These are phyloP conservation scores for Petrocephalus sullivani DNA, from an alignment of 2,797 vertebrate species.

Conservation along the genomic window DNA sequence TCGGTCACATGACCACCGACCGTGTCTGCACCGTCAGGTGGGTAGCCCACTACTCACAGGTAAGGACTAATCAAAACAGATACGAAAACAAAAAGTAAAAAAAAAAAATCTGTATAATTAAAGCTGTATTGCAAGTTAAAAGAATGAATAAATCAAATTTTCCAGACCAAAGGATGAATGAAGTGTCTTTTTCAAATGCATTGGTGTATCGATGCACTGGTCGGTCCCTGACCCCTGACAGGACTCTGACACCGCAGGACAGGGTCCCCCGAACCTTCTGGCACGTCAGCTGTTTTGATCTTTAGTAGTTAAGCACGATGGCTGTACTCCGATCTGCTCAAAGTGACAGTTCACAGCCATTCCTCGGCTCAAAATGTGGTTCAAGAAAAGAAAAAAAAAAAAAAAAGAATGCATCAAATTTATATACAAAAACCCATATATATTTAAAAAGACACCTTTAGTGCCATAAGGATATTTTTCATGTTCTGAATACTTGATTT, in stretches of 20 bases:
- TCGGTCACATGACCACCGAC: background rate
- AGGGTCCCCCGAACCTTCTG: background rate
- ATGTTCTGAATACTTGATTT: background rate
- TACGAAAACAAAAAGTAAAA: slow-evolving; percentile 59
- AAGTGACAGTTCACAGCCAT: background rate
- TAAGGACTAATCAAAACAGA: slow-evolving; percentile 6
- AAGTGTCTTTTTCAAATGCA: background rate
- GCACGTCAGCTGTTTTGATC: background rate
- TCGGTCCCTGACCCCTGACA: slow-evolving; percentile 12
- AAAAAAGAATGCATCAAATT: slow-evolving; percentile 3
- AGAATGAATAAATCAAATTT: slow-evolving; percentile 6
- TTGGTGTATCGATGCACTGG: slow-evolving; percentile 12
- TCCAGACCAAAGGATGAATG: background rate
- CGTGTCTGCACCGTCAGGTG: background rate
- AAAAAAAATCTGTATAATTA: slow-evolving; percentile 54
- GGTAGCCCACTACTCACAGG: slow-evolving; percentile 2
- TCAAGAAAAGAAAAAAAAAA: background rate
- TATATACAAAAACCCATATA: slow-evolving; percentile 3
- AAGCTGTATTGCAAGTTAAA: slow-evolving; percentile 45
- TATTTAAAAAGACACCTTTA: background rate
- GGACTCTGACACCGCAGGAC: background rate
- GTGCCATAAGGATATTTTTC: background rate
- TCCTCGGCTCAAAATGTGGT: background rate
- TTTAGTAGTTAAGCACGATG: background rate
- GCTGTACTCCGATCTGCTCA: background rate